Percentiles rank a stretch among this genome's conserved stretches.
These are phyloP conservation scores for Globodera rostochiensis DNA, from an alignment of 1,140 invertebrate genomes.

Conservation along the genomic window DNA sequence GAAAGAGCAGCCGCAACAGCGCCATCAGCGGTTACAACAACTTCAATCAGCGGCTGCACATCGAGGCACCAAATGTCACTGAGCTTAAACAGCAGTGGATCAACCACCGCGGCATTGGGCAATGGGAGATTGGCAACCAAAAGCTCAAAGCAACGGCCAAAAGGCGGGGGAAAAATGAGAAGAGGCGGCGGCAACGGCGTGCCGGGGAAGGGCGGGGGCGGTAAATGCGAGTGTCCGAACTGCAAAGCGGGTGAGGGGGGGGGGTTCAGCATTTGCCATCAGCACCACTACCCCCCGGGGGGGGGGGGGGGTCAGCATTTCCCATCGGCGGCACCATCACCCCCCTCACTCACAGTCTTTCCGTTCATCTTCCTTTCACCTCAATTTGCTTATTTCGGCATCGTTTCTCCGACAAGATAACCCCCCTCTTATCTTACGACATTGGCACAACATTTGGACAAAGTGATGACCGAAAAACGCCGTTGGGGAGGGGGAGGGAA, in stretches of 20 bases:
- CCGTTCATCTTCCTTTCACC: neutral
- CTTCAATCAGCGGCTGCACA: neutral
- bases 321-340: no score
- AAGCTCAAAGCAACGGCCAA: neutral
- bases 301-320: no score
- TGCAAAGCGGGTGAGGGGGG: conserved; percentile 10
- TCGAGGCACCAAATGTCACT: neutral
- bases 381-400: neutral
- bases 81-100: neutral
- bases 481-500: no score
- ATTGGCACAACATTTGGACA: neutral
- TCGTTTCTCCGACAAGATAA: neutral
- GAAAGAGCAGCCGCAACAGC: neutral
- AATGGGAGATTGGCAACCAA: neutral
- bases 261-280: no score
- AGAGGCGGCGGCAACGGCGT: neutral
- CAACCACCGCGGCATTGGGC: neutral
- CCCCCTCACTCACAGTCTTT: no score
- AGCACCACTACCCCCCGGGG: no score
- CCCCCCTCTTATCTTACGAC: neutral
- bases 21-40: neutral
- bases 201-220: neutral
- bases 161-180: conserved; percentile 18
- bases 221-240: conserved; percentile 22
- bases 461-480: neutral